Conservation (phyloP, 2,797 vertebrate species). For the Tragelaphus eurycerus region DNA sequence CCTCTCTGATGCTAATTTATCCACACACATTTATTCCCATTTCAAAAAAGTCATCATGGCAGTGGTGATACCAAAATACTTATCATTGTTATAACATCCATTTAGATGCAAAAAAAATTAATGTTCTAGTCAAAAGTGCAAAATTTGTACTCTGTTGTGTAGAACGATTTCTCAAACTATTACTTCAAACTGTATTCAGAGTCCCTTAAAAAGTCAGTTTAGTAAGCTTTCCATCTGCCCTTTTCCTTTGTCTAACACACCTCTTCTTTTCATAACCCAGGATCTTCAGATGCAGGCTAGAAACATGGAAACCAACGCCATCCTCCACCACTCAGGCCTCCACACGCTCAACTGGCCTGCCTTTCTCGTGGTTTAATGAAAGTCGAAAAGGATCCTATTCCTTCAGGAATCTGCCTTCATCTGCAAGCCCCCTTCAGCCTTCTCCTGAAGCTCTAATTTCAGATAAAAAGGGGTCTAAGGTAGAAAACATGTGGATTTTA, state of each 20-base stretch:
- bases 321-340: conserved; percentile 73
- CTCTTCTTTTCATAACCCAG: conserved; percentile 76
- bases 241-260: conserved; percentile 29
- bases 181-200: not conserved
- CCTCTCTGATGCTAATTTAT: not conserved
- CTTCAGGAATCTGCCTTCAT: conserved; percentile 82
- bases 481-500: conserved; percentile 81
- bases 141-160: not conserved
- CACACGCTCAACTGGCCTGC: conserved; percentile 79
- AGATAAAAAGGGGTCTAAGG: conserved; percentile 91
- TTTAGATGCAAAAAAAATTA: not conserved
- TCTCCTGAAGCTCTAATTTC: conserved; percentile 89
- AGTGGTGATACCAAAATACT: not conserved
- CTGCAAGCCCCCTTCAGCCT: conserved; percentile 86
- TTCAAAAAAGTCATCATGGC: not conserved
- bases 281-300: conserved; percentile 79
- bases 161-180: not conserved
- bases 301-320: conserved; percentile 74
- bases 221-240: not conserved
- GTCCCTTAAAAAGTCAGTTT: not conserved
- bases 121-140: not conserved
- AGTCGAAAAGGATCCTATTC: conserved; percentile 83
- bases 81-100: not conserved
- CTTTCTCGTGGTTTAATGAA: conserved; percentile 84
- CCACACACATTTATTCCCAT: not conserved